A percentile compares a stretch with the other conserved stretches of the same genome.
These are phyloP conservation scores for Brachypteracias leptosomus DNA, from an alignment of 2,113 vertebrate genomes.

Conservation along the genomic window DNA sequence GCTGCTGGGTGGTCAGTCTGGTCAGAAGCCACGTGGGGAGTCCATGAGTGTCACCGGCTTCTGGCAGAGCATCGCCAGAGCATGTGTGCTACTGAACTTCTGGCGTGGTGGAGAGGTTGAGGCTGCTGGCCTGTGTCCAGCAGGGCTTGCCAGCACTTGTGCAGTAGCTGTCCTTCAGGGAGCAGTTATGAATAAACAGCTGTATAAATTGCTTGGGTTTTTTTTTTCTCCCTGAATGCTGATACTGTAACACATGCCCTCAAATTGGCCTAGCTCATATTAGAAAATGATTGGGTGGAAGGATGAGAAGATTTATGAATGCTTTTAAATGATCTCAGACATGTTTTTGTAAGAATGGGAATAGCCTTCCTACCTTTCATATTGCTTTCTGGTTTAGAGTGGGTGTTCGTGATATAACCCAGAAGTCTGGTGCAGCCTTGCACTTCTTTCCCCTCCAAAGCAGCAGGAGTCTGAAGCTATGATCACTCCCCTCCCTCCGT, in stretches of 20 bases:
- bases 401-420: background rate
- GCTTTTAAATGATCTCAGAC: background rate
- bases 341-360: background rate
- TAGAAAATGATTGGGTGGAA: background rate
- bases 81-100: fast-evolving
- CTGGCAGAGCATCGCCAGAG: background rate
- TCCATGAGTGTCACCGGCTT: fast-evolving
- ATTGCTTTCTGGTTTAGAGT: background rate
- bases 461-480: background rate
- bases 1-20: fast-evolving
- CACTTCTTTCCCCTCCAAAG: background rate
- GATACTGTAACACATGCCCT: background rate
- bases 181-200: slow-evolving; percentile 1
- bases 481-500: background rate
- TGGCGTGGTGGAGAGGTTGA: background rate
- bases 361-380: background rate
- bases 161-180: slow-evolving; percentile 19
- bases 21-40: fast-evolving
- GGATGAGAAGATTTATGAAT: background rate
- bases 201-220: background rate
- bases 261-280: background rate
- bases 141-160: background rate
- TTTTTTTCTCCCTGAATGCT: background rate
- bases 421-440: background rate
- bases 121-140: background rate